Evolutionary conservation across 2,797 vertebrate genomes (phyloP).

Genomic region (Petrocephalus sullivani): DNA sequence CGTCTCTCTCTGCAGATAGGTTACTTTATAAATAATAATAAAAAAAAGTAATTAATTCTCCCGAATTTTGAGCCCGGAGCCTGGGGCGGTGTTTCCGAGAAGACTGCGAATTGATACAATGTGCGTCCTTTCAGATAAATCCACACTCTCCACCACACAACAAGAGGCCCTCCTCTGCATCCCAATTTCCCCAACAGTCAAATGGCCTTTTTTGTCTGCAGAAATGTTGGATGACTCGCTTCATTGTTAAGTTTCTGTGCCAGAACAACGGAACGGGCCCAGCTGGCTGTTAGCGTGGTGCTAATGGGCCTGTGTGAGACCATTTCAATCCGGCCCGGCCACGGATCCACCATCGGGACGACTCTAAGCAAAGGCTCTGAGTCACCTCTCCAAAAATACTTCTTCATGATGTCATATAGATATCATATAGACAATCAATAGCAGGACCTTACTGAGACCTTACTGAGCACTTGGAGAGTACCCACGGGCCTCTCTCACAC

Average conservation of each 20-base stretch:
- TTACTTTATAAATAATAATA: conserved; percentile 73
- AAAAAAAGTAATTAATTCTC: conserved; percentile 81
- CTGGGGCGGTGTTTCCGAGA: conserved; percentile 61
- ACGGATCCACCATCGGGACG: neutral
- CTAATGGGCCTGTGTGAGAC: conserved; percentile 6
- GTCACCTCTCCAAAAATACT: neutral
- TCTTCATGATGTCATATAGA: neutral
- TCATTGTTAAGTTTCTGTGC: conserved; percentile 30
- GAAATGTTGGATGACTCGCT: conserved; percentile 29
- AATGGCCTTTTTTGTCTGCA: conserved; percentile 33
- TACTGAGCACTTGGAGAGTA: neutral
- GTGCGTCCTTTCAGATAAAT: conserved; percentile 84
- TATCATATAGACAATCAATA: neutral
- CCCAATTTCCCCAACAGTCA: conserved; percentile 37
- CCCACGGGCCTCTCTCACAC: neutral
- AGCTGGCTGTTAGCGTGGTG: conserved; percentile 26
- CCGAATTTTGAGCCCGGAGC: conserved; percentile 74
- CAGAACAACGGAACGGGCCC: conserved; percentile 15
- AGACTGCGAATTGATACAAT: conserved; percentile 64
- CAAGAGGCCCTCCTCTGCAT: conserved; percentile 37
- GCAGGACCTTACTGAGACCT: neutral
- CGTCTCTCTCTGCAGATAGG: conserved; percentile 46
- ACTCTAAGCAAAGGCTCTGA: neutral
- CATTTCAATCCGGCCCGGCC: neutral
- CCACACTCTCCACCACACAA: conserved; percentile 44